A percentile compares a stretch with the other conserved stretches of the same genome.
These are phyloP conservation scores for Eupithecia tripunctaria DNA, from an alignment of 2,888 invertebrate species.

Conservation along the genomic window DNA sequence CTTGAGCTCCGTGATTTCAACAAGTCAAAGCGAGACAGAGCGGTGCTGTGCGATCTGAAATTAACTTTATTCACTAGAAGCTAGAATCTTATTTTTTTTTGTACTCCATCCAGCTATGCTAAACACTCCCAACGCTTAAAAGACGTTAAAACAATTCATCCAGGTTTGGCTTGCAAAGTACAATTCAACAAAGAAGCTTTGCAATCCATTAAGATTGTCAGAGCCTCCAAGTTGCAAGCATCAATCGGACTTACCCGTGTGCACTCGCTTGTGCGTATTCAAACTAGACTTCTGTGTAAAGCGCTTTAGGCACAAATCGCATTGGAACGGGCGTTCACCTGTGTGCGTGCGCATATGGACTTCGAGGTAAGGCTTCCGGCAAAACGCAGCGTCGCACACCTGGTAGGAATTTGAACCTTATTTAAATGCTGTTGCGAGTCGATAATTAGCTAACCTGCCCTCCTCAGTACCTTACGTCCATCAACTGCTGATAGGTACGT, in stretches of 20 bases:
- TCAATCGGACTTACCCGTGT: slow-evolving; percentile 83
- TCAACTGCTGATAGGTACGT: no score
- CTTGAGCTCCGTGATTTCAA: not conserved
- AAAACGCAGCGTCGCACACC: slow-evolving; percentile 91
- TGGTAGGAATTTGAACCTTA: slow-evolving; percentile 47
- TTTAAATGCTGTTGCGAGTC: not conserved
- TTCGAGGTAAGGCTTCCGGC: slow-evolving; percentile 91
- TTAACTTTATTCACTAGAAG: not conserved
- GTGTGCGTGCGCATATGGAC: slow-evolving; percentile 93
- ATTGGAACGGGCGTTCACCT: slow-evolving; percentile 90
- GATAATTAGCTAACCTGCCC: not conserved
- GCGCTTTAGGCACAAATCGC: slow-evolving; percentile 89
- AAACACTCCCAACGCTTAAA: not conserved
- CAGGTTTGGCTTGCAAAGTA: slow-evolving; percentile 19
- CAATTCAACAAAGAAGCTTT: slow-evolving; percentile 33
- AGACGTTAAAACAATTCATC: slow-evolving; percentile 8
- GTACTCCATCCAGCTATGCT: not conserved
- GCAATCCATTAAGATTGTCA: slow-evolving; percentile 28
- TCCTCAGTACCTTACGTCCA: no score
- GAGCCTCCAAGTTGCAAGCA: slow-evolving; percentile 33
- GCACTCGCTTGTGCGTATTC: slow-evolving; percentile 91
- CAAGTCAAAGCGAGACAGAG: not conserved
- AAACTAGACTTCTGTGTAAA: slow-evolving; percentile 92
- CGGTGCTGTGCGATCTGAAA: not conserved
- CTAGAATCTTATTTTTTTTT: not conserved